Evolutionary conservation across 1,140 invertebrate species (phyloP), one percentile per base, ranked within the genome.

Genomic region (Hesperophylax magnus): DNA sequence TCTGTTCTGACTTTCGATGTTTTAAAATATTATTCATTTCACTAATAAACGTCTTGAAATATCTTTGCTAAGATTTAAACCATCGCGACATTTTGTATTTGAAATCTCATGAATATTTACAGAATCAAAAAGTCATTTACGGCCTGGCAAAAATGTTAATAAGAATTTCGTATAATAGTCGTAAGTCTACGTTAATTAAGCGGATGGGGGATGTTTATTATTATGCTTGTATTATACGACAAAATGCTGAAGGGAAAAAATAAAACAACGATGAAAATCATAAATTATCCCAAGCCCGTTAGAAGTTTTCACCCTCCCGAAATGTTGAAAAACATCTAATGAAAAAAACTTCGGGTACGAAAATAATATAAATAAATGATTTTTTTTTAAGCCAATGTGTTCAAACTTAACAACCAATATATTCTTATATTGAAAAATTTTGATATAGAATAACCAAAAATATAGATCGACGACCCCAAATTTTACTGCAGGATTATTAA

Each of bases 131-230:
- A 47, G 7, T 20, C 56, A 58, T 58, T 22, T 58, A 22, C 56
- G 56, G 56, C 56, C n/a, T 0, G 56, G 56, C n/a, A 58, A 20
- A 56, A 58, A 58, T 58, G n/a, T 58, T 22, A 20, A 58, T 58
- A 58, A 58, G 22, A 58, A 67, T 9, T 8, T 67, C n/a, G 63
- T n/a, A 39, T 39, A 67, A 67, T 7, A 47, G 34, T 34, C 34
- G 34, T 34, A 65, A 65, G 27, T 67, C 63, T 31, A 31, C 27
- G 63, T 67, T 67, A 67, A 67, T 67, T 67, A 67, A 58, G 56
- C 22, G 31, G 17, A 67, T 8, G 17, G 17, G 27, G 4, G 17
- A 67, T 67, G 31, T 67, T 67, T 67, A 27, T 34, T 31, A n/a
- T 67, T 31, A 31, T 27, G 22, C 63, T 17, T 34, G 63, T 67